Conservation (phyloP, 2,113 vertebrate species). For the Mus spicilegus region DNA sequence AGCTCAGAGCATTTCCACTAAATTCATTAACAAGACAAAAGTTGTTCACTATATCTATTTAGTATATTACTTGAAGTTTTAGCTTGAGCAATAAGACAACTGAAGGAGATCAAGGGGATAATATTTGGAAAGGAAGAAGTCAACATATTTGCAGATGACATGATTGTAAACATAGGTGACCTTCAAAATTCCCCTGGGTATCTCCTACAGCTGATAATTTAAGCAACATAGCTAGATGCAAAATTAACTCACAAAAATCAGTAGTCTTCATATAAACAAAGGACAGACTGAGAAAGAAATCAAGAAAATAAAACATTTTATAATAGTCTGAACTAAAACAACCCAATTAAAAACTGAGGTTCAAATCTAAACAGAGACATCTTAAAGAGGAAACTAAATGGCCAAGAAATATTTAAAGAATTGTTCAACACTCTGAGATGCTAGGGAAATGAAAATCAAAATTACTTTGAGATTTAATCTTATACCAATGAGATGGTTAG, state of each 20-base stretch:
- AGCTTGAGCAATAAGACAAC: not conserved
- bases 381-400: not conserved
- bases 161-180: not conserved
- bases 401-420: not conserved
- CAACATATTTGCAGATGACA: not conserved
- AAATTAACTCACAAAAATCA: not conserved
- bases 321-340: not conserved
- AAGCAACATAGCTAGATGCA: not conserved
- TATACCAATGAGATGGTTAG: not conserved
- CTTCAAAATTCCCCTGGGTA: not conserved
- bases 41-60: not conserved
- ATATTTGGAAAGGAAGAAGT: not conserved
- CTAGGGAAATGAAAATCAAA: not conserved
- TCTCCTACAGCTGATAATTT: not conserved
- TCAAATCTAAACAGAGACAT: not conserved
- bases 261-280: not conserved
- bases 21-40: not conserved
- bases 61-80: not conserved
- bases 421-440: not conserved
- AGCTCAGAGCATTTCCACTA: not conserved
- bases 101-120: not conserved
- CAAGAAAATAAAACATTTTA: not conserved
- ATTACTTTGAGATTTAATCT: not conserved
- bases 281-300: not conserved
- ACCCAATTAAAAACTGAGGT: not conserved